phyloP scores from a whole-genome alignment of 2,888 invertebrate genomes.

The Leptura quadrifasciata region DNA sequence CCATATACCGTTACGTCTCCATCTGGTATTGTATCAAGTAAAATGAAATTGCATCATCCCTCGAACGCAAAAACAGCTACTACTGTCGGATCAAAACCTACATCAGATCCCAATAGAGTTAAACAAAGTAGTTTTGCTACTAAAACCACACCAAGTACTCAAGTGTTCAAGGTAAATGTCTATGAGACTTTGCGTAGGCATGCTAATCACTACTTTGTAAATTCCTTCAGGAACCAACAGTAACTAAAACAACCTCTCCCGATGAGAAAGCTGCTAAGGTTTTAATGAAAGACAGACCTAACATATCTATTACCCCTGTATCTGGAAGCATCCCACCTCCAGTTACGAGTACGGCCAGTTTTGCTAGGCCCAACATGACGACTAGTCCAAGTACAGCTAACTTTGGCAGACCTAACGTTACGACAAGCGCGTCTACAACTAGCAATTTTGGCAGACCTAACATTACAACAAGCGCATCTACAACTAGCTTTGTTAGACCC shows the following conservation, averaged over 20 bases:
- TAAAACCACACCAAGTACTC: slow-evolving; percentile 42
- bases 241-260: slow-evolving; percentile 25
- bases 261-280: slow-evolving; percentile 60
- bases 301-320: slow-evolving; percentile 74
- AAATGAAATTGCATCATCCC: slow-evolving; percentile 38
- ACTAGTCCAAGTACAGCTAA: slow-evolving; percentile 52
- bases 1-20: slow-evolving; percentile 54
- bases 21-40: slow-evolving; percentile 46
- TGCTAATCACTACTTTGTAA: not conserved
- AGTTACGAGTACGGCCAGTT: slow-evolving; percentile 53
- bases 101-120: slow-evolving; percentile 46
- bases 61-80: slow-evolving; percentile 39
- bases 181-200: not conserved
- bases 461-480: slow-evolving; percentile 47
- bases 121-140: slow-evolving; percentile 42
- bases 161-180: slow-evolving; percentile 54
- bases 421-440: slow-evolving; percentile 51
- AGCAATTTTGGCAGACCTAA: slow-evolving; percentile 41
- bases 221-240: slow-evolving; percentile 46
- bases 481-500: slow-evolving; percentile 53
- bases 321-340: slow-evolving; percentile 52
- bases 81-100: slow-evolving; percentile 40
- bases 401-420: slow-evolving; percentile 24
- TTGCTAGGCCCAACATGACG: slow-evolving; percentile 49
- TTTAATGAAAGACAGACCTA: slow-evolving; percentile 73